phyloP scores from a whole-genome alignment of 2,113 vertebrate genomes.

The Apodemus speciosus region DNA sequence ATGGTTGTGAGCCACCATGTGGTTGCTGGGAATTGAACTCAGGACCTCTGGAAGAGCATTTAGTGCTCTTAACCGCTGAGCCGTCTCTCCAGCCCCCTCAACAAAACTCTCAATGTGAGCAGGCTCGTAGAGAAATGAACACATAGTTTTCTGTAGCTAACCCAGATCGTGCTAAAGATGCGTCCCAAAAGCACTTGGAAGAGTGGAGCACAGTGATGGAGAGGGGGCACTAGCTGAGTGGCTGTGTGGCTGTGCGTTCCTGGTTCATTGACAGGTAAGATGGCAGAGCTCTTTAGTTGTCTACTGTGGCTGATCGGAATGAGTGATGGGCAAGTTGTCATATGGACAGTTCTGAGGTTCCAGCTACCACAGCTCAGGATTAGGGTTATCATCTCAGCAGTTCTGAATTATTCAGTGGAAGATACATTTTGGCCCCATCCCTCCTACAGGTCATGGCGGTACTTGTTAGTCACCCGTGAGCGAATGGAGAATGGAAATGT shows the following conservation, averaged over 20 bases:
- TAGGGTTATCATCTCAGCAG: not conserved
- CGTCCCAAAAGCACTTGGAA: not conserved
- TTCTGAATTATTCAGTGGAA: conserved; percentile 24
- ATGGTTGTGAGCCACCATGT: no score
- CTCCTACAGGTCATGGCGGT: not conserved
- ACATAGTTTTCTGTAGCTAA: not conserved
- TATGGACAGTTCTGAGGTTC: not conserved
- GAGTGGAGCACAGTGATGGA: not conserved
- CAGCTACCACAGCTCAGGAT: not conserved
- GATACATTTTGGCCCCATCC: not conserved
- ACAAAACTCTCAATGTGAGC: conserved; percentile 37
- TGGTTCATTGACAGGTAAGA: conserved; percentile 7
- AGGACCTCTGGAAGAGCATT: no score
- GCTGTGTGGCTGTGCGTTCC: not conserved
- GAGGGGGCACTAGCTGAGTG: not conserved
- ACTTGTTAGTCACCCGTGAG: not conserved
- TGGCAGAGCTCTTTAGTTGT: not conserved
- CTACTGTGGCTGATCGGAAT: not conserved
- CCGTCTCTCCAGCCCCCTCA: not conserved
- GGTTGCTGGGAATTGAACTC: no score
- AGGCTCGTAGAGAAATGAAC: conserved; percentile 26
- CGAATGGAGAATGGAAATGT: not conserved
- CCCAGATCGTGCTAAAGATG: conserved; percentile 38
- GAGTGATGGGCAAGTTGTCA: not conserved
- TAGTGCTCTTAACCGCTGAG: no score